Evolutionary conservation across 2,113 vertebrate genomes (phyloP).

Genomic region (Mesembrinibis cayennensis): DNA sequence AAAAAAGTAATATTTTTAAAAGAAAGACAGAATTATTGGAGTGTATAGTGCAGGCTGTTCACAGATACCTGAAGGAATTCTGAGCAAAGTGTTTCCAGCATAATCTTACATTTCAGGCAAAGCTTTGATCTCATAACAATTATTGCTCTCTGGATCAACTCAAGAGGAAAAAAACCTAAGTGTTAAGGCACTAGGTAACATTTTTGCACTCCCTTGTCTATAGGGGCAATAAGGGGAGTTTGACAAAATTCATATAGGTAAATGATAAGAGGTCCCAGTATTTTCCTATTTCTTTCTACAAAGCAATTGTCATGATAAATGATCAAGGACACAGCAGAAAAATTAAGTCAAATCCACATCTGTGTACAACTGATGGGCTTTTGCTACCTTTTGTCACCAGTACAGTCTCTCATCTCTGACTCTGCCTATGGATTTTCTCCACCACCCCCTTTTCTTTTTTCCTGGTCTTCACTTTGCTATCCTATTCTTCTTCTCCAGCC

Average conservation of each 20-base stretch:
- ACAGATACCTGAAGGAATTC: neutral
- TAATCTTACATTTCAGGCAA: neutral
- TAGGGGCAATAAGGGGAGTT: neutral
- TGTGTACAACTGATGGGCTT: neutral
- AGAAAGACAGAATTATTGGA: neutral
- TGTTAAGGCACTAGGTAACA: neutral
- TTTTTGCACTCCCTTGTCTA: neutral
- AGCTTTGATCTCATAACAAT: neutral
- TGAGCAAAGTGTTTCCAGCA: neutral
- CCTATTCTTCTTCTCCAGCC: neutral
- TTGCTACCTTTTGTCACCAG: neutral
- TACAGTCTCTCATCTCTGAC: neutral
- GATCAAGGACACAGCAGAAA: neutral
- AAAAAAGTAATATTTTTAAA: neutral
- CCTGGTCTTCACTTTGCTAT: neutral
- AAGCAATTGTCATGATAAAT: neutral
- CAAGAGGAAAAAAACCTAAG: fast-evolving
- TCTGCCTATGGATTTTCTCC: neutral
- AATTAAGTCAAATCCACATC: neutral
- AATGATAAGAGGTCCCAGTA: neutral
- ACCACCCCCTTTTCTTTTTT: fast-evolving
- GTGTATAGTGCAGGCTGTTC: neutral
- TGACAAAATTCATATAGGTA: neutral
- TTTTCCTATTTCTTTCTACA: neutral
- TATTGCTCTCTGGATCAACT: neutral